Percentiles rank a stretch among this genome's conserved stretches.
These are phyloP conservation scores for Hirudo medicinalis DNA, from an alignment of 1,140 invertebrate genomes.

Conservation along the genomic window DNA sequence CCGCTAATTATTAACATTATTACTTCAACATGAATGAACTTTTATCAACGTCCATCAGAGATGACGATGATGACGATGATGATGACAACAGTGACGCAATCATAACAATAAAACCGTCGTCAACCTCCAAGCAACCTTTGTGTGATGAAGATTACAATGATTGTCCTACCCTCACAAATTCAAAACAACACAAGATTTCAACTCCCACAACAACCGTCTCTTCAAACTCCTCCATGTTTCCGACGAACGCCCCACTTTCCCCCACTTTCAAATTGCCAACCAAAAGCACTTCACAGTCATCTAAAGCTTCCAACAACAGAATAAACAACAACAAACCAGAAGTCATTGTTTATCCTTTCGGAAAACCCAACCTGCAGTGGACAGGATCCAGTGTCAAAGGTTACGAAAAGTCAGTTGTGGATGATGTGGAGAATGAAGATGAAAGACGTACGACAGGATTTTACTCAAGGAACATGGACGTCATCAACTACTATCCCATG, in stretches of 20 bases:
- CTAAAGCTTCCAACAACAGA: background rate
- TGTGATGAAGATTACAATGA: no score
- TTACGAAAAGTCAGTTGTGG: background rate
- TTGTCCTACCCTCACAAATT: no score
- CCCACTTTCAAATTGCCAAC: background rate
- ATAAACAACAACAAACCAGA: background rate
- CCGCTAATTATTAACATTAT: no score
- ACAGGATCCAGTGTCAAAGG: background rate
- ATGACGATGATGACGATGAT: background rate
- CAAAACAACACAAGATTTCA: background rate
- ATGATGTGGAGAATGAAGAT: background rate
- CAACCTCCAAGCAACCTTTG: background rate
- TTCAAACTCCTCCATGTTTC: background rate
- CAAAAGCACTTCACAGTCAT: background rate
- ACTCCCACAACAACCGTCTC: background rate
- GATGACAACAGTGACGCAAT: background rate
- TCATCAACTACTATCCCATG: constrained; percentile 2
- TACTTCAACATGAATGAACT: no score
- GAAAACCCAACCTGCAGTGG: background rate
- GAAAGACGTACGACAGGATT: background rate
- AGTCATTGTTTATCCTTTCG: background rate
- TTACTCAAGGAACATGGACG: background rate
- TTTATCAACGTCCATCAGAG: background rate
- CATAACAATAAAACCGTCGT: background rate
- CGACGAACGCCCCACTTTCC: background rate